These are phyloP conservation scores for Ferrisia virgata DNA, from an alignment of 2,888 invertebrate species.

Conservation along the genomic window DNA sequence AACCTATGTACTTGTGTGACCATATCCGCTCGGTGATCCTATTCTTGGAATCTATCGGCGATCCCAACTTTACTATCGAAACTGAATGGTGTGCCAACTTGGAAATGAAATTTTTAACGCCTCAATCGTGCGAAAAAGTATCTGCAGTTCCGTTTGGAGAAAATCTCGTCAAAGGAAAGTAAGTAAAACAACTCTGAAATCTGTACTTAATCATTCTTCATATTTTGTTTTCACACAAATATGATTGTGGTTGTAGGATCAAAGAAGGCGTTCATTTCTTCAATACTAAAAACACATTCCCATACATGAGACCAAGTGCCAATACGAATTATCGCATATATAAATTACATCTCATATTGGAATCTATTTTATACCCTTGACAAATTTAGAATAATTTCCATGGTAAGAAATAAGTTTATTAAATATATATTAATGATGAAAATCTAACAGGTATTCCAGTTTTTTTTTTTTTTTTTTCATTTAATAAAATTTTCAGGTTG, in stretches of 20 bases:
- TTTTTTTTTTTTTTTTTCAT: too few relatives aligned
- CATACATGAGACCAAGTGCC: not conserved
- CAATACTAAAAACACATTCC: not conserved
- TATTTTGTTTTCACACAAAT: not conserved
- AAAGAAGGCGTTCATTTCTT: not conserved
- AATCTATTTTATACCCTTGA: too few relatives aligned
- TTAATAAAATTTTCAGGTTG: too few relatives aligned
- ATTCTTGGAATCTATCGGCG: not conserved
- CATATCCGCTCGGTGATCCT: not conserved
- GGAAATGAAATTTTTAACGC: not conserved
- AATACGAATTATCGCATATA: not conserved
- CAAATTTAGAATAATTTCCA: too few relatives aligned
- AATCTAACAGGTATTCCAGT: too few relatives aligned
- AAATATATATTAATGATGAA: too few relatives aligned
- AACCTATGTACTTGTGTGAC: not conserved
- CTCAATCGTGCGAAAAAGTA: not conserved
- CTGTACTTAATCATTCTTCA: too few relatives aligned
- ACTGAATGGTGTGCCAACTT: not conserved
- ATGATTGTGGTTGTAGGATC: not conserved
- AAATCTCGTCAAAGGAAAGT: not conserved
- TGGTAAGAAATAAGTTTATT: too few relatives aligned
- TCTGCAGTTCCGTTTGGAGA: not conserved
- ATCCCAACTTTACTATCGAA: not conserved
- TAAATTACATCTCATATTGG: not conserved
- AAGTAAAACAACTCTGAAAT: not conserved